These are phyloP conservation scores for Lissonota sp. DNA, from an alignment of 2,888 invertebrate genomes.

Conservation along the genomic window DNA sequence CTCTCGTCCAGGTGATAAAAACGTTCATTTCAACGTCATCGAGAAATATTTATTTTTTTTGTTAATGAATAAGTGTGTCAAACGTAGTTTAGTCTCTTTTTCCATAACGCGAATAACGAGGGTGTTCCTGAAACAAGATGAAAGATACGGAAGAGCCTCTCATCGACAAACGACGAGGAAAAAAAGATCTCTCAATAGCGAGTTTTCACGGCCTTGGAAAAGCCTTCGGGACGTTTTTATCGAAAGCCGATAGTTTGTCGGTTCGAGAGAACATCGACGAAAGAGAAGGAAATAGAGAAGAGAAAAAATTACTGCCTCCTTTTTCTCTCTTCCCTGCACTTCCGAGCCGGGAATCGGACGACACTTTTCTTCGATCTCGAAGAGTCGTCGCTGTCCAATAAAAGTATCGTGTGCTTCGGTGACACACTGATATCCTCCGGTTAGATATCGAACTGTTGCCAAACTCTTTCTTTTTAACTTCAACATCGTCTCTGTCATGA, in stretches of 20 bases:
- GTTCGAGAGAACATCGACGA: conserved; percentile 39
- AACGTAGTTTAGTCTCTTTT: no score
- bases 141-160: background rate
- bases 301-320: conserved; percentile 59
- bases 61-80: no score
- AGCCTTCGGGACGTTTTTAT: conserved; percentile 59
- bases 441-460: conserved; percentile 37
- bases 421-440: conserved; percentile 37
- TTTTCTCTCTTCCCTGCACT: conserved; percentile 47
- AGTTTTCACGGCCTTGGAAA: conserved; percentile 21
- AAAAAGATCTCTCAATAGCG: conserved; percentile 24
- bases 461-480: conserved; percentile 46
- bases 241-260: conserved; percentile 64
- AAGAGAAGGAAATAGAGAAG: conserved; percentile 14
- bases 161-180: conserved; percentile 2
- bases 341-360: conserved; percentile 37
- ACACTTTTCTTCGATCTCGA: conserved; percentile 26
- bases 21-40: background rate
- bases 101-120: no score
- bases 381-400: conserved; percentile 46
- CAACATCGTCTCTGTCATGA: conserved; percentile 33
- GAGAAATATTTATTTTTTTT: no score
- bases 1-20: background rate
- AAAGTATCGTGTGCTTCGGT: conserved; percentile 60
- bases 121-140: background rate